Base-by-base conservation (phyloP, 2,888 invertebrate species). In the Melanchra persicariae region DNA sequence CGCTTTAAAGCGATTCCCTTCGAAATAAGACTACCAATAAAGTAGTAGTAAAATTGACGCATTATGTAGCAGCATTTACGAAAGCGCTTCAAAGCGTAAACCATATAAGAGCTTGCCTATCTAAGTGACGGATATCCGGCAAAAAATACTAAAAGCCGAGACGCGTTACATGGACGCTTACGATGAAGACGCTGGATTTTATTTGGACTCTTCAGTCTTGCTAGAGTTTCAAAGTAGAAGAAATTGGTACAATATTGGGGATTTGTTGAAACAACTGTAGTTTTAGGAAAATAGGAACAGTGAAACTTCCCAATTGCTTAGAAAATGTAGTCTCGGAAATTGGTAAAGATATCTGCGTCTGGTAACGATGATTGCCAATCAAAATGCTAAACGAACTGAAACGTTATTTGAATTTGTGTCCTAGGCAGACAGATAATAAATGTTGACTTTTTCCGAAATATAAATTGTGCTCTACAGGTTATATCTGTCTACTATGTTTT, bases 121-220 rank as follows among this genome's bases (percentile, higher is more conserved):
- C 85, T 78, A 77, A 84, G 85, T 85, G 75, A 73, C 80, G 84
- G 84, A 84, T 77, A 66, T 85, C 84, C 85, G 69, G 58, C 61
- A 76, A 78, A 83, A 85, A 78, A 83, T 70, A 83, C 79, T 83
- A 83, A 85, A 81, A 85, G 82, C 85, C 62, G 54, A 83, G 73
- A 83, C 58, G 76, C 70, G 74, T 79, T 74, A 78, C 76, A 68
- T 74, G 66, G 52, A 60, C 59, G 79, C 60, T 83, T 74, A 58
- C 69, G 52, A 69, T 79, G 67, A 84, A 81, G 77, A 83, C 57
- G 60, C 49, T 45, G 62, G 55, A 49, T 77, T 77, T 77, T 71
- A 81, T 68, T 71, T 58, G 19, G 19, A 49, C 9, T 58, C 24
- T 59, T 60, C 55, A 30, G 52, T 66, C 30, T 49, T 64, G 19